A percentile compares a stretch with the other conserved stretches of the same genome.
phyloP scores from a whole-genome alignment of 2,113 vertebrate species.

The Gobius niger region DNA sequence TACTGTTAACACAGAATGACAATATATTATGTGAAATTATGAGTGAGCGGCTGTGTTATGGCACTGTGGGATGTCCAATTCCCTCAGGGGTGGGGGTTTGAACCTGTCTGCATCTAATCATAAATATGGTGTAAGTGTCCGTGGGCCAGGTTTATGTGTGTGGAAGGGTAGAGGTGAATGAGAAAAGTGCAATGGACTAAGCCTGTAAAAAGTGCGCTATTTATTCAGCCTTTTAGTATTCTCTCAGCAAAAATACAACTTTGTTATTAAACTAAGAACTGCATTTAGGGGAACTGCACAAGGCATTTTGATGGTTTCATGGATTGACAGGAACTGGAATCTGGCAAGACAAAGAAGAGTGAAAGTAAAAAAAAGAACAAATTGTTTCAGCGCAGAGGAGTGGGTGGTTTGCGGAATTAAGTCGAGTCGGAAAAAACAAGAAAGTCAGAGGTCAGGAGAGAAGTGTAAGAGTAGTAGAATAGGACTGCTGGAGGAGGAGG shows the following conservation, averaged over 20 bases:
- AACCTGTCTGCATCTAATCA: not conserved
- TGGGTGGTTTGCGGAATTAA: not conserved
- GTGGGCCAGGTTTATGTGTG: not conserved
- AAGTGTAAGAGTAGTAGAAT: conserved; percentile 23
- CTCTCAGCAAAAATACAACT: not conserved
- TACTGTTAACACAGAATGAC: no score
- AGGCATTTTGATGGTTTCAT: not conserved
- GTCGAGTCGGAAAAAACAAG: conserved; percentile 2
- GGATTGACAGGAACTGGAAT: not conserved
- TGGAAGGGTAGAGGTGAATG: not conserved
- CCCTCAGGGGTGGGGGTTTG: not conserved
- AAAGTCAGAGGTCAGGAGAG: conserved; percentile 25
- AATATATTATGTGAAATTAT: not conserved
- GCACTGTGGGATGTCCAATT: not conserved
- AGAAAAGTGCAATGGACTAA: not conserved
- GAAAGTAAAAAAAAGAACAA: not conserved
- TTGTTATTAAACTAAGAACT: not conserved
- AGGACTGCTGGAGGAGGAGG: conserved; percentile 17
- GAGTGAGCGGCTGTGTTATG: not conserved
- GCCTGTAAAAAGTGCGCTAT: not conserved
- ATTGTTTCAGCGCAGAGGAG: conserved; percentile 1
- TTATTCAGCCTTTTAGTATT: not conserved
- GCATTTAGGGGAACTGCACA: not conserved
- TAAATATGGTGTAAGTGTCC: not conserved
- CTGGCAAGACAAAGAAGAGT: not conserved